Conservation (phyloP, 2,888 invertebrate genomes). For the Philaethria dido region DNA sequence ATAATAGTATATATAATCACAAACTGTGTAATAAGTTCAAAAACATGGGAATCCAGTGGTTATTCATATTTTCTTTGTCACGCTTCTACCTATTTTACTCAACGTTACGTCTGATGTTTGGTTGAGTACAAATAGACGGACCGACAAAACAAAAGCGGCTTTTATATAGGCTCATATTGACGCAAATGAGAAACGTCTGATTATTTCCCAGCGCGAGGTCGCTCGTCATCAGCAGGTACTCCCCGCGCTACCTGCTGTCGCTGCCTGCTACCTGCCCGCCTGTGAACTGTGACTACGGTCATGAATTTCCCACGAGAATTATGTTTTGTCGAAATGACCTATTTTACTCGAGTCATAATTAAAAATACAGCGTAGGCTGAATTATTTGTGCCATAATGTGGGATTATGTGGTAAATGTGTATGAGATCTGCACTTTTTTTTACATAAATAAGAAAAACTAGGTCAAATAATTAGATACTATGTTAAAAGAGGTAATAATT, state of each 20-base stretch:
- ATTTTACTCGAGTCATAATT: conserved; percentile 11
- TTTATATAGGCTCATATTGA: neutral
- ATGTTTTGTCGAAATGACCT: conserved; percentile 22
- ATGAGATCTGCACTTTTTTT: neutral
- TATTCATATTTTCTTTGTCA: too few species aligned
- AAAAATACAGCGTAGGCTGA: conserved; percentile 7
- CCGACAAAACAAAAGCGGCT: neutral
- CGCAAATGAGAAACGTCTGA: conserved; percentile 10
- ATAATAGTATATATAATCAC: too few species aligned
- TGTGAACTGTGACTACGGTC: conserved; percentile 1
- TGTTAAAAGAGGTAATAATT: neutral
- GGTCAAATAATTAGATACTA: neutral
- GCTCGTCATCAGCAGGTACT: neutral
- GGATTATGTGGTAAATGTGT: neutral
- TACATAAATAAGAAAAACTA: neutral
- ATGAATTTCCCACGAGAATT: conserved; percentile 17
- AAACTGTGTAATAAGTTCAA: too few species aligned
- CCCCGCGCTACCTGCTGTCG: neutral
- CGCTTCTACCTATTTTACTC: neutral
- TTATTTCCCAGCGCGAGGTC: conserved; percentile 12
- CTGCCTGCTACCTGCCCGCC: neutral
- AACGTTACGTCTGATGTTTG: neutral
- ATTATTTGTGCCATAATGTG: conserved; percentile 9
- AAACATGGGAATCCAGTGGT: too few species aligned
- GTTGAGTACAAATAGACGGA: neutral